These are phyloP conservation scores for Archips xylosteana DNA, from an alignment of 2,888 invertebrate species.

Conservation along the genomic window DNA sequence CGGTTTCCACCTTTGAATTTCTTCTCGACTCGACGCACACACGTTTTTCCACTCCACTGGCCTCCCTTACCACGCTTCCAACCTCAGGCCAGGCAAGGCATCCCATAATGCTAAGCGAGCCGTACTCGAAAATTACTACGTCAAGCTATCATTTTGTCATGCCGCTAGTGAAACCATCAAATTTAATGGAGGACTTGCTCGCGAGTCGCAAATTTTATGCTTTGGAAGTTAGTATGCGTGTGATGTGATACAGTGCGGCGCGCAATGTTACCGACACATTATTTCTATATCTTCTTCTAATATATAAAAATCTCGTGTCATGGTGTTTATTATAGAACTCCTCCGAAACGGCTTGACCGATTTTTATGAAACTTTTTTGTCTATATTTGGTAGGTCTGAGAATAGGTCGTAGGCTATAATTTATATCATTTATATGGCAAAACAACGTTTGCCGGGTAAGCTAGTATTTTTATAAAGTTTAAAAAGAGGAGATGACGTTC, in stretches of 20 bases:
- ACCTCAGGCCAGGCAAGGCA: slow-evolving; percentile 44
- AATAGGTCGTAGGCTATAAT: too few relatives aligned
- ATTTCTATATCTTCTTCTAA: too few relatives aligned
- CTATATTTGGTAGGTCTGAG: too few relatives aligned
- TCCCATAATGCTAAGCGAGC: slow-evolving; percentile 53
- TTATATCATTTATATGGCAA: too few relatives aligned
- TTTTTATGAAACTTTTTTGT: too few relatives aligned
- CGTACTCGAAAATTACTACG: slow-evolving; percentile 44
- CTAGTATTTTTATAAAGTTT: too few relatives aligned
- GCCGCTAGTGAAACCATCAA: slow-evolving; percentile 45
- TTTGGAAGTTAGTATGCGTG: slow-evolving; percentile 18
- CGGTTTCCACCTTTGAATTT: slow-evolving; percentile 44
- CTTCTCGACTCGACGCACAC: slow-evolving; percentile 51
- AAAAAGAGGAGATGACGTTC: too few relatives aligned
- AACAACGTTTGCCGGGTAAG: too few relatives aligned
- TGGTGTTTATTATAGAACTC: too few relatives aligned
- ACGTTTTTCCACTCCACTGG: slow-evolving; percentile 59
- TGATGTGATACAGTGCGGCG: not conserved
- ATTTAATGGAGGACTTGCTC: slow-evolving; percentile 20
- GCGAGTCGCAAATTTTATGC: slow-evolving; percentile 21
- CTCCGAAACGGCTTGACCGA: too few relatives aligned
- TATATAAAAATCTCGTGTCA: too few relatives aligned
- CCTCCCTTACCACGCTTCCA: slow-evolving; percentile 48
- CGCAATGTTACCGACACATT: not conserved
- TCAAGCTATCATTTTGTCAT: slow-evolving; percentile 61